Conservation (phyloP, 2,888 invertebrate species). For the Microdon myrmicae region DNA sequence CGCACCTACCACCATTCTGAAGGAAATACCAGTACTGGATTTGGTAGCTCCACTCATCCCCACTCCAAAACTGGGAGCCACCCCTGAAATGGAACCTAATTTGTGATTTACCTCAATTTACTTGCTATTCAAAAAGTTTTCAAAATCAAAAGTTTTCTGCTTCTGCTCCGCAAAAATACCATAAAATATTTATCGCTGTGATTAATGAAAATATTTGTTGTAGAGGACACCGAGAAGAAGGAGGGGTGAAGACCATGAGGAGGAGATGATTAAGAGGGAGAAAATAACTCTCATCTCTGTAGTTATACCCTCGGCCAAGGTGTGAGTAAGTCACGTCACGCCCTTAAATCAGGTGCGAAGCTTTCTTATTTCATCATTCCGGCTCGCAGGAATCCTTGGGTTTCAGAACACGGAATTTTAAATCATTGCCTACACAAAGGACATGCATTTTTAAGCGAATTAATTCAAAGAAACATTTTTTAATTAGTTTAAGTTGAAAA, state of each 20-base stretch:
- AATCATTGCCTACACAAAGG: slow-evolving; percentile 50
- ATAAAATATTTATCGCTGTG: slow-evolving; percentile 55
- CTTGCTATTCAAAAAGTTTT: slow-evolving; percentile 54
- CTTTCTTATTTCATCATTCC: slow-evolving; percentile 1
- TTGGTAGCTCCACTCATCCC: neutral
- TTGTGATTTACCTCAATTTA: slow-evolving; percentile 56
- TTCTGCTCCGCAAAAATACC: slow-evolving; percentile 43
- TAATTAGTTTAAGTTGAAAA: slow-evolving; percentile 63
- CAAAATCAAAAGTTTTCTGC: slow-evolving; percentile 42
- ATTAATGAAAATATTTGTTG: slow-evolving; percentile 55
- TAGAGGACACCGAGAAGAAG: no score
- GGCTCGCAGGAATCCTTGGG: no score
- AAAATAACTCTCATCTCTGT: neutral
- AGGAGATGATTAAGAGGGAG: slow-evolving; percentile 20
- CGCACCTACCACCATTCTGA: slow-evolving; percentile 36
- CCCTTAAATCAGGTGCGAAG: slow-evolving; percentile 41
- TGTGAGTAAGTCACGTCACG: slow-evolving; percentile 42
- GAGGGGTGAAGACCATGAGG: no score
- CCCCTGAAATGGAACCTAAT: slow-evolving; percentile 54
- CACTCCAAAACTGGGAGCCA: slow-evolving; percentile 13
- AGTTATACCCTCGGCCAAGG: neutral
- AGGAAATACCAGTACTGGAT: slow-evolving; percentile 7
- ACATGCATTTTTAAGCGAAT: slow-evolving; percentile 50
- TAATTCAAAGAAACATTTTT: slow-evolving; percentile 56
- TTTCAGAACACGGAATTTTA: slow-evolving; percentile 31